A percentile compares a stretch with the other conserved stretches of the same genome.
phyloP scores from a whole-genome alignment of 2,888 invertebrate genomes.

The Sesamia inferens region DNA sequence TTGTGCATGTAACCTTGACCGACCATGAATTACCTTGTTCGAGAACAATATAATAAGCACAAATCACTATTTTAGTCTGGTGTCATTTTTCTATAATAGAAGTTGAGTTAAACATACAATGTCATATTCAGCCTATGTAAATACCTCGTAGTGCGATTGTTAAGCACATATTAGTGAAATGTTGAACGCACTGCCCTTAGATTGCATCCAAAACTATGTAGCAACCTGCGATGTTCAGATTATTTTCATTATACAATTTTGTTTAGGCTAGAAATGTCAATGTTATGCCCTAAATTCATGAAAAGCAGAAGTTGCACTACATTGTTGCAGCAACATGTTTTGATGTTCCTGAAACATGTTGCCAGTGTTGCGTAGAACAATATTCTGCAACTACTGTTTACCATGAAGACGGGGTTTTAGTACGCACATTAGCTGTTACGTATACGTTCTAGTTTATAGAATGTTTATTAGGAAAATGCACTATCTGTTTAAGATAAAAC shows the following conservation, averaged over 20 bases:
- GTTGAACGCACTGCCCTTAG: constrained; percentile 71
- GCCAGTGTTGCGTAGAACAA: background rate
- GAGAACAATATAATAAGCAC: constrained; percentile 47
- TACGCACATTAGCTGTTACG: constrained; percentile 55
- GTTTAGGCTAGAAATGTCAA: constrained; percentile 54
- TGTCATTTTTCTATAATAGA: constrained; percentile 10
- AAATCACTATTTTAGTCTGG: constrained; percentile 34
- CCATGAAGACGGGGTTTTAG: constrained; percentile 29
- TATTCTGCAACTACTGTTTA: constrained; percentile 25
- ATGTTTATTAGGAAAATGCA: constrained; percentile 47
- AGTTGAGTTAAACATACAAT: constrained; percentile 42
- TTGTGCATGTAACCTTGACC: constrained; percentile 51
- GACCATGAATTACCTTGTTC: constrained; percentile 42
- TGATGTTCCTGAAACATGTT: background rate
- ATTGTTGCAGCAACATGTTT: constrained; percentile 7
- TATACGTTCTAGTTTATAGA: constrained; percentile 50
- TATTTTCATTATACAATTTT: constrained; percentile 40
- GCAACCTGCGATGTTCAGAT: constrained; percentile 56
- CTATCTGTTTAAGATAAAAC: constrained; percentile 43
- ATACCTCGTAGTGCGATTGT: constrained; percentile 71
- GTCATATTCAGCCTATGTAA: constrained; percentile 68
- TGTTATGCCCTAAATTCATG: constrained; percentile 28
- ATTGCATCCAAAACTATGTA: constrained; percentile 64
- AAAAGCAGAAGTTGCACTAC: constrained; percentile 13
- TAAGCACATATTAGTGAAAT: constrained; percentile 73